A percentile compares a stretch with the other conserved stretches of the same genome.
These are phyloP conservation scores for Tachystola acroxantha DNA, from an alignment of 2,888 invertebrate species.

Conservation along the genomic window DNA sequence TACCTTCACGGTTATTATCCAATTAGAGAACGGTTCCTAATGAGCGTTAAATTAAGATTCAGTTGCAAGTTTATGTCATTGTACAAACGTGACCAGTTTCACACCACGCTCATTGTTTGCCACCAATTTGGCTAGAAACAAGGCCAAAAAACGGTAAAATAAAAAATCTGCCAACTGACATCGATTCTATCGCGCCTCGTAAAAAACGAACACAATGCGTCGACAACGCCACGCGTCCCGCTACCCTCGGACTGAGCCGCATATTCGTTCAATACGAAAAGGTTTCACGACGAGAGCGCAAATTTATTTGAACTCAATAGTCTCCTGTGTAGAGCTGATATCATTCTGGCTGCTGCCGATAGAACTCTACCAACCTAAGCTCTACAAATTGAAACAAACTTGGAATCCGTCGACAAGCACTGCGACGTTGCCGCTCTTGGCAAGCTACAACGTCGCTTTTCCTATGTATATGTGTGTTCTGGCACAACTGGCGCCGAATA, in stretches of 20 bases:
- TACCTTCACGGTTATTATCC: background rate
- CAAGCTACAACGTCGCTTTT: slow-evolving; percentile 57
- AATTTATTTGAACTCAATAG: slow-evolving; percentile 21
- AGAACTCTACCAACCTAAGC: slow-evolving; percentile 43
- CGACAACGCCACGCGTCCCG: slow-evolving; percentile 62
- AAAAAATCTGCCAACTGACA: slow-evolving; percentile 78
- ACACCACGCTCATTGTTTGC: slow-evolving; percentile 19
- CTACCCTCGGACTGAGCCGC: slow-evolving; percentile 55
- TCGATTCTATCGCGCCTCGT: slow-evolving; percentile 67
- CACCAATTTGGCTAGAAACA: slow-evolving; percentile 38
- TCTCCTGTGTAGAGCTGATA: slow-evolving; percentile 14
- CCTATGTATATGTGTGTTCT: slow-evolving; percentile 74
- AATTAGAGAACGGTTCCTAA: background rate
- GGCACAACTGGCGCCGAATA: slow-evolving; percentile 78
- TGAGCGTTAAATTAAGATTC: background rate
- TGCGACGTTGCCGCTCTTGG: slow-evolving; percentile 71
- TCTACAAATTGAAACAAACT: slow-evolving; percentile 52
- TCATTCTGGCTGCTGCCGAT: slow-evolving; percentile 7
- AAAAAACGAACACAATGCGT: slow-evolving; percentile 72
- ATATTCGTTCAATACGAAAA: slow-evolving; percentile 30
- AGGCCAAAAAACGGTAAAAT: slow-evolving; percentile 75
- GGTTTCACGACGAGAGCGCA: slow-evolving; percentile 21
- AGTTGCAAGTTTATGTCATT: background rate
- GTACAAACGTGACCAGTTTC: slow-evolving; percentile 4
- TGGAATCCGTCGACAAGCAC: slow-evolving; percentile 58